Percentiles rank a stretch among this genome's conserved stretches.
phyloP scores from a whole-genome alignment of 1,140 invertebrate genomes.

The Drosophila leontia region DNA sequence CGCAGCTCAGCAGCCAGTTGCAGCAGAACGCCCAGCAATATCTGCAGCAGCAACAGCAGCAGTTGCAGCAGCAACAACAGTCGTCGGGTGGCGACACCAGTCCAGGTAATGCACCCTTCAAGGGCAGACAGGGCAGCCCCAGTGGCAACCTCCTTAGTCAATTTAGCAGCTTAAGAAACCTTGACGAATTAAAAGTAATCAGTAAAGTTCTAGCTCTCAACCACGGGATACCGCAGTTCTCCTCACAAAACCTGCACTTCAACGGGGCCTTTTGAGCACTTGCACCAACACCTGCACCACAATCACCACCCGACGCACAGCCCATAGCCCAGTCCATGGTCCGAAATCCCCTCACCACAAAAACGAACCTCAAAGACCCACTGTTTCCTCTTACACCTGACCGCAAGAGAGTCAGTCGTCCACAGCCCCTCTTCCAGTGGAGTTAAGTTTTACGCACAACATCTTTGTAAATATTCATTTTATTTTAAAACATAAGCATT shows the following conservation, averaged over 20 bases:
- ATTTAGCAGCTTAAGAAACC: constrained; percentile 87
- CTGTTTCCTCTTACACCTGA: constrained; percentile 32
- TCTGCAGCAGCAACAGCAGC: constrained; percentile 69
- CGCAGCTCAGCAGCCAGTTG: constrained; percentile 74
- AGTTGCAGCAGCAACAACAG: constrained; percentile 49
- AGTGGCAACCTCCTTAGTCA: constrained; percentile 86
- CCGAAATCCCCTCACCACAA: constrained; percentile 28
- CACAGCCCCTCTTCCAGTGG: constrained; percentile 28
- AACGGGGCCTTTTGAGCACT: constrained; percentile 75
- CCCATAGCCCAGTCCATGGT: constrained; percentile 12
- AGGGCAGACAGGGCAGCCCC: constrained; percentile 85
- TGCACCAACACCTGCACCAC: constrained; percentile 56
- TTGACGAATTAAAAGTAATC: constrained; percentile 90
- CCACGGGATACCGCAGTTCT: constrained; percentile 86
- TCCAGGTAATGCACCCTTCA: constrained; percentile 72
- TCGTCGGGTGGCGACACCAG: constrained; percentile 49
- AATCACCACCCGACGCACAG: constrained; percentile 39
- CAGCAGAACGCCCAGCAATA: constrained; percentile 81
- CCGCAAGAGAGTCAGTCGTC: constrained; percentile 28
- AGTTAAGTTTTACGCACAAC: constrained; percentile 70
- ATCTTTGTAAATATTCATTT: constrained; percentile 78
- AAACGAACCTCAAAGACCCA: constrained; percentile 39
- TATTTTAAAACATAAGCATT: constrained; percentile 68
- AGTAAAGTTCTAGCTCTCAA: constrained; percentile 92
- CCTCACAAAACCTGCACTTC: constrained; percentile 80